phyloP scores from a whole-genome alignment of 35 echinoderm and acorn worm genomes.

The Apostichopus parvimensis region DNA sequence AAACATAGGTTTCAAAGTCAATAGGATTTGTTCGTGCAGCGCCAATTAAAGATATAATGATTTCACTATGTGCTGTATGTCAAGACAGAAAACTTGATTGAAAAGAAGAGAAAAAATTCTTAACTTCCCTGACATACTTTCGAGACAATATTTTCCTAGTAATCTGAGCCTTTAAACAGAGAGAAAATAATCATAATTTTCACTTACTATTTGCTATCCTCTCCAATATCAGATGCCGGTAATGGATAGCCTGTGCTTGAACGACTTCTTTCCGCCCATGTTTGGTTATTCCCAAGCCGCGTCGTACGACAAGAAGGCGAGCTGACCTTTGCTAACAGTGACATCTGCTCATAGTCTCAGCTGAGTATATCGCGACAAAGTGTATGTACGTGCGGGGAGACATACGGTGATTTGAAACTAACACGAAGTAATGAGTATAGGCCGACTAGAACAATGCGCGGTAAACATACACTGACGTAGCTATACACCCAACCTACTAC shows the following conservation, averaged over 20 bases:
- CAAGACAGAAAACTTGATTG: not conserved
- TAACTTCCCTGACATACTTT: not conserved
- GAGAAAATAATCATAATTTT: not conserved
- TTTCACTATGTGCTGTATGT: not conserved
- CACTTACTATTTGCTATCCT: not conserved
- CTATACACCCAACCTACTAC: too few relatives aligned
- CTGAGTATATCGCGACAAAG: not conserved
- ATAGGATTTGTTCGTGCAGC: not conserved
- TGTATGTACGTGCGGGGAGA: not conserved
- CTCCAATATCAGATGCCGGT: not conserved
- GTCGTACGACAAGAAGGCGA: constrained; percentile 26
- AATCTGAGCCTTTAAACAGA: not conserved
- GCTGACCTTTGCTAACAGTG: constrained; percentile 35
- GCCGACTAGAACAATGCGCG: too few relatives aligned
- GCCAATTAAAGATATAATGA: constrained; percentile 12
- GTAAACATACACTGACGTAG: too few relatives aligned
- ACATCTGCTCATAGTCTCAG: constrained; percentile 30
- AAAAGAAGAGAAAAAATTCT: not conserved
- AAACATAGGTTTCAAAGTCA: not conserved
- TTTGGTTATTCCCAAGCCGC: constrained; percentile 30
- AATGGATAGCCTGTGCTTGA: constrained; percentile 11
- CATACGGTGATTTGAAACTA: not conserved
- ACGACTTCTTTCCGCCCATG: constrained; percentile 31
- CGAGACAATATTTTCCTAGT: not conserved
- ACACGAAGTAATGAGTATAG: too few relatives aligned